These are phyloP conservation scores for Garra rufa DNA, from an alignment of 2,113 vertebrate species.

Conservation along the genomic window DNA sequence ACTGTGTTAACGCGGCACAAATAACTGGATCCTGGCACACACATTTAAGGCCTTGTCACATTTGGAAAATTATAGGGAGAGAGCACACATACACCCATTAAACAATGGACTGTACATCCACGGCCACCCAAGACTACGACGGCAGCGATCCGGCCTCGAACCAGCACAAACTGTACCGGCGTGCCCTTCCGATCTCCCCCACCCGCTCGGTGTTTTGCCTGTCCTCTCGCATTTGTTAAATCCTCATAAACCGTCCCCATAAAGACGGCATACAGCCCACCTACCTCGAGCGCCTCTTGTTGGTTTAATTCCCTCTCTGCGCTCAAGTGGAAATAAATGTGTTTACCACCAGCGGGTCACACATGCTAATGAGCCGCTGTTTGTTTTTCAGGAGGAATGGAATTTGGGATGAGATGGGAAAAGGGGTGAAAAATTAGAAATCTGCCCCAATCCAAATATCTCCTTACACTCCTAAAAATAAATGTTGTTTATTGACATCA, in stretches of 20 bases:
- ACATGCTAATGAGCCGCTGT: slow-evolving; percentile 79
- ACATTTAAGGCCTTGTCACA: slow-evolving; percentile 64
- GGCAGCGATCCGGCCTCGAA: slow-evolving; percentile 70
- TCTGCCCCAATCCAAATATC: neutral
- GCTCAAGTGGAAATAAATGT: slow-evolving; percentile 76
- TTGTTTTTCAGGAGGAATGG: slow-evolving; percentile 75
- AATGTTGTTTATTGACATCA: neutral
- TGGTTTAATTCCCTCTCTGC: slow-evolving; percentile 72
- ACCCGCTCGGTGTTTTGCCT: slow-evolving; percentile 72
- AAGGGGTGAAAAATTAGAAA: slow-evolving; percentile 23
- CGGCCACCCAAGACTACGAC: slow-evolving; percentile 76
- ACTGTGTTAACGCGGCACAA: slow-evolving; percentile 69
- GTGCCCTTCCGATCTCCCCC: slow-evolving; percentile 56
- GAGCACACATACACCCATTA: slow-evolving; percentile 61
- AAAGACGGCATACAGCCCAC: slow-evolving; percentile 75
- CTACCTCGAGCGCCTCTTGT: slow-evolving; percentile 73
- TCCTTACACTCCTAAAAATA: neutral
- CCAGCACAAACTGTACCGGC: slow-evolving; percentile 72
- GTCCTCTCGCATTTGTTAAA: slow-evolving; percentile 80
- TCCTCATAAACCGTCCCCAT: slow-evolving; percentile 68
- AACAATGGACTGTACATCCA: slow-evolving; percentile 61
- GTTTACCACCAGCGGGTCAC: slow-evolving; percentile 75
- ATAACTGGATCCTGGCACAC: slow-evolving; percentile 74
- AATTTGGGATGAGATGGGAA: slow-evolving; percentile 54
- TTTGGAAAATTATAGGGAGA: slow-evolving; percentile 68